Conservation (phyloP, 1,140 invertebrate species). For the Branchinecta lynchi region DNA sequence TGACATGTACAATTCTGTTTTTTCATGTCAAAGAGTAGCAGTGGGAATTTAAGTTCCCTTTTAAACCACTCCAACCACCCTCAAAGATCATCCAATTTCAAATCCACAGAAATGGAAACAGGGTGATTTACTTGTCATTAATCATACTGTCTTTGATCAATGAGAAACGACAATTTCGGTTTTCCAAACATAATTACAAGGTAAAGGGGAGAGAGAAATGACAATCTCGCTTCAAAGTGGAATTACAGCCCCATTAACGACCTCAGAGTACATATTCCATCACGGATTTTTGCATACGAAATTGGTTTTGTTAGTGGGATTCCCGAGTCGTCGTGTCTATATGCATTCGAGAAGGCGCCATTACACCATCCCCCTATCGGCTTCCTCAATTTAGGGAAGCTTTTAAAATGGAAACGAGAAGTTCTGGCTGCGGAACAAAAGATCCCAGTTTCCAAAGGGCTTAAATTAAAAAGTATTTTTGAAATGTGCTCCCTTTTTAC, state of each 20-base stretch:
- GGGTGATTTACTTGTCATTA: conserved; percentile 1
- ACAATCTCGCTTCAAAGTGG: not conserved
- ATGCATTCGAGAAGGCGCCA: not conserved
- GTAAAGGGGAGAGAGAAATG: not conserved
- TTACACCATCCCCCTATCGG: not conserved
- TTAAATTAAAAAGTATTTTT: conserved; percentile 10
- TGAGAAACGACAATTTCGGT: not conserved
- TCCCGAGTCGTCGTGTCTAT: not conserved
- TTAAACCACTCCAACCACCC: not conserved
- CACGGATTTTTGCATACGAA: conserved; percentile 11
- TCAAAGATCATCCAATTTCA: not conserved
- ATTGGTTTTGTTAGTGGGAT: conserved; percentile 10
- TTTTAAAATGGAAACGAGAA: conserved; percentile 11
- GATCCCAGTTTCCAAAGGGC: not conserved
- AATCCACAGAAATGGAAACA: not conserved
- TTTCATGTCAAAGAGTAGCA: no score
- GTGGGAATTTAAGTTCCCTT: no score
- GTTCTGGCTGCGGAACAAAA: not conserved
- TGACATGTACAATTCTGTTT: no score
- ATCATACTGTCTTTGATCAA: conserved; percentile 9
- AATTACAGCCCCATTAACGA: not conserved
- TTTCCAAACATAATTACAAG: conserved; percentile 4
- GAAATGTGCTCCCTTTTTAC: not conserved
- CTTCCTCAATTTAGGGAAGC: not conserved
- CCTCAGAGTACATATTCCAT: conserved; percentile 11